Base-by-base conservation (phyloP, 2,888 invertebrate genomes). In the Drosophila macrothrix region DNA sequence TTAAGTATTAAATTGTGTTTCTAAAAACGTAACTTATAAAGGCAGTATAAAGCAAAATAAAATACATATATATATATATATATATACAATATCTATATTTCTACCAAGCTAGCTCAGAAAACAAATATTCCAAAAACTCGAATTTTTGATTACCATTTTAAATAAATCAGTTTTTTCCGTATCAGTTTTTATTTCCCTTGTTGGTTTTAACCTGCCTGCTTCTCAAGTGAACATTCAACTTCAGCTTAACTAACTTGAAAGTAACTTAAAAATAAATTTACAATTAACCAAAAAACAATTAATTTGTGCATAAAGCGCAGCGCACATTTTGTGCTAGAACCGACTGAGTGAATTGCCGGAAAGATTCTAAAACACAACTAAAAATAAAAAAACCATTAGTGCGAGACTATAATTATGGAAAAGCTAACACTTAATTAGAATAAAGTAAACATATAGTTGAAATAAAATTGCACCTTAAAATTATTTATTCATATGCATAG, bases 361-460 rank as follows among this genome's bases (percentile, higher is more conserved):
- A 84, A 71, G 67, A 63, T 58, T 73, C 22, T 67, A 58, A 73
- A 60, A 54, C 39, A 61, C 25, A 53, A 67, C 14, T 67, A 14
- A 67, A 68, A 67, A 33, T 14, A 67, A 63, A 67, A 59, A 68
- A 29, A 9, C n/a, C 29, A 53, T 16, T 65, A 70, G 41, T 53
- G 53, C 46, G 50, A n/a, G 16, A 54, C 73, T 68, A 54, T 73
- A 83, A 85, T 83, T 88, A 78, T 86, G 70, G 84, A 86, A 56
- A 46, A 68, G 62, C 64, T 58, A 62, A 67, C 66, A 56, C 55
- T 60, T n/a, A 41, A 49, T 61, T 69, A 65, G 39, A 43, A 64
- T 46, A 56, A 68, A 59, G 64, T 58, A 66, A 76, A 75, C 71
- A 28, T 29, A 39, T 28, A 67, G 64, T 58, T 73, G 29, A 67